These are phyloP conservation scores for Grantiella picta DNA, from an alignment of 2,113 vertebrate genomes.

Conservation along the genomic window DNA sequence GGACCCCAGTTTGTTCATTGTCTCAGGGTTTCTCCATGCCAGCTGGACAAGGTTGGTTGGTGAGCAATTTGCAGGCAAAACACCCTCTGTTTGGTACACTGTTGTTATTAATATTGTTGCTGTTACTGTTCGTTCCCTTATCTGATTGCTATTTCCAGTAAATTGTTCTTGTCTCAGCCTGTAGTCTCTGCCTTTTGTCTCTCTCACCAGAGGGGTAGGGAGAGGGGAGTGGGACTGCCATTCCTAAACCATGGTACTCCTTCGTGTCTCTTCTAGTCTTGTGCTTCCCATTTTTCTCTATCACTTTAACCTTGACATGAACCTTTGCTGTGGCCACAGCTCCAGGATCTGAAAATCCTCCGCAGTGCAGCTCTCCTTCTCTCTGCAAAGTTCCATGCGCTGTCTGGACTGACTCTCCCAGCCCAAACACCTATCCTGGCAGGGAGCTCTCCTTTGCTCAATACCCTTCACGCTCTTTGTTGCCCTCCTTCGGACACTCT, in stretches of 20 bases:
- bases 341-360: not conserved
- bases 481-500: not conserved
- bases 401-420: not conserved
- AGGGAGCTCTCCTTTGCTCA: not conserved
- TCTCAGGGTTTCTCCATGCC: not conserved
- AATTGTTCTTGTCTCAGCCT: not conserved
- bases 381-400: not conserved
- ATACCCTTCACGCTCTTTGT: not conserved
- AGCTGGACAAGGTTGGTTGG: not conserved
- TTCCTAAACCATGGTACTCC: not conserved
- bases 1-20: not conserved
- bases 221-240: rapidly evolving
- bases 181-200: not conserved
- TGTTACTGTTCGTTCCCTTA: not conserved
- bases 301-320: not conserved
- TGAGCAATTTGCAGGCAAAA: not conserved
- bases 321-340: not conserved
- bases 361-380: not conserved
- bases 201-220: too few species aligned
- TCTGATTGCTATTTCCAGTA: not conserved
- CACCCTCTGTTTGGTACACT: not conserved
- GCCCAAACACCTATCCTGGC: rapidly evolving
- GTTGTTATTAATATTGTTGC: not conserved
- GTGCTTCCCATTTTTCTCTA: not conserved
- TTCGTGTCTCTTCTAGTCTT: not conserved